These are phyloP conservation scores for Frankliniella intonsa DNA, from an alignment of 2,888 invertebrate genomes.

Conservation along the genomic window DNA sequence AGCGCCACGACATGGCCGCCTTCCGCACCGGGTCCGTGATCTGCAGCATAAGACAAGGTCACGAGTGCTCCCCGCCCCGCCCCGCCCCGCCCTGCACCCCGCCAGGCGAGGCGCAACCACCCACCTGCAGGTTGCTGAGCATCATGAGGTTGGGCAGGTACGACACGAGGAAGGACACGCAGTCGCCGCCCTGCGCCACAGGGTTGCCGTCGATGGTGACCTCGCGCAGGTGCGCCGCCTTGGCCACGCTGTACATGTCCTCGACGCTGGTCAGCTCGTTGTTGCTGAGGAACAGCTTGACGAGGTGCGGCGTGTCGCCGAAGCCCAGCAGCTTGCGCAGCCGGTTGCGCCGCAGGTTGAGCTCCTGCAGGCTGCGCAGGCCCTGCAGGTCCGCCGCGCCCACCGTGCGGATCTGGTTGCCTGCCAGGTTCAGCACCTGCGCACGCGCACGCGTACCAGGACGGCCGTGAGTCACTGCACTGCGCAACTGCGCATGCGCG, in stretches of 20 bases:
- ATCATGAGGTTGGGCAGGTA: constrained; percentile 68
- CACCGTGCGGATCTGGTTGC: constrained; percentile 78
- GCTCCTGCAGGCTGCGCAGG: constrained; percentile 70
- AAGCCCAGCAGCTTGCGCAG: constrained; percentile 76
- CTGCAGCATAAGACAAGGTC: constrained; percentile 1
- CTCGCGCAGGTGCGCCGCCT: constrained; percentile 71
- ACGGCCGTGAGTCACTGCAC: background rate
- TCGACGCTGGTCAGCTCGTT: constrained; percentile 76
- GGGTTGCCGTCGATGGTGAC: constrained; percentile 84
- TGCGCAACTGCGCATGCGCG: background rate
- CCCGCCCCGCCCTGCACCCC: background rate
- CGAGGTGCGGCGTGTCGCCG: constrained; percentile 66
- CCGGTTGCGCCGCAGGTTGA: constrained; percentile 83
- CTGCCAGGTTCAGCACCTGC: constrained; percentile 71
- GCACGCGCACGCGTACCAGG: no score
- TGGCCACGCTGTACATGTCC: constrained; percentile 76
- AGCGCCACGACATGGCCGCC: constrained; percentile 74
- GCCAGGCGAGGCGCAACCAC: no score
- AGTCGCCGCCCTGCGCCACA: constrained; percentile 73
- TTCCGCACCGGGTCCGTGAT: constrained; percentile 53
- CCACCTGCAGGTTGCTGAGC: constrained; percentile 70
- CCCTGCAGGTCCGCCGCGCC: constrained; percentile 74
- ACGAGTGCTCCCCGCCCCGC: background rate
- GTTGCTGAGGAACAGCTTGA: constrained; percentile 77
- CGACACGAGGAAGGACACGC: constrained; percentile 74